A percentile compares a stretch with the other conserved stretches of the same genome.
phyloP scores from a whole-genome alignment of 2,888 invertebrate genomes.

The Dioctria rufipes region DNA sequence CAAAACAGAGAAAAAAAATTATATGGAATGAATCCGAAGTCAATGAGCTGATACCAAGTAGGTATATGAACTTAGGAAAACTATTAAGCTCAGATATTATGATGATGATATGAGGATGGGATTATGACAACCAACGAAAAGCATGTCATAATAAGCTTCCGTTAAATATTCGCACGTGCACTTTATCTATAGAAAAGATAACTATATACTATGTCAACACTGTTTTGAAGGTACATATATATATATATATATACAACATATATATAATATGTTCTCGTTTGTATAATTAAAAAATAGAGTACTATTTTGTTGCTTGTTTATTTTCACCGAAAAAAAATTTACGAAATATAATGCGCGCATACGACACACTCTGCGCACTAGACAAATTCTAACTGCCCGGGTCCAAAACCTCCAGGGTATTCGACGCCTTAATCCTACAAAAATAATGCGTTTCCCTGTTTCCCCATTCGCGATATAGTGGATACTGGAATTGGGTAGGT shows the following conservation, averaged over 20 bases:
- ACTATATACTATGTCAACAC: too few relatives aligned
- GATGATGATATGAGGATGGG: too few relatives aligned
- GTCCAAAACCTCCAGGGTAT: slow-evolving; percentile 65
- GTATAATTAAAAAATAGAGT: not conserved
- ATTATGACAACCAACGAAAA: not conserved
- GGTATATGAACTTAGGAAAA: too few relatives aligned
- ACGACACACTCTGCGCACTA: slow-evolving; percentile 64
- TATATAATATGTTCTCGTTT: not conserved
- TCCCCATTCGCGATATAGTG: slow-evolving; percentile 9
- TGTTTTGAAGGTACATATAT: too few relatives aligned
- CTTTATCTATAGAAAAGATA: not conserved
- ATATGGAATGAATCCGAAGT: too few relatives aligned
- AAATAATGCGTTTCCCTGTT: slow-evolving; percentile 37
- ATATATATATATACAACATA: too few relatives aligned
- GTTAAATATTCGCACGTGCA: not conserved
- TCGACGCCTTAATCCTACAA: slow-evolving; percentile 46
- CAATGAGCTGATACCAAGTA: too few relatives aligned
- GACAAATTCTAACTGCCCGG: slow-evolving; percentile 64
- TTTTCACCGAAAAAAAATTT: slow-evolving; percentile 9
- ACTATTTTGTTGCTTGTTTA: slow-evolving; percentile 16
- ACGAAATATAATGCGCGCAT: slow-evolving; percentile 60
- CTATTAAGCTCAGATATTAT: too few relatives aligned
- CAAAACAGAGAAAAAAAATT: too few relatives aligned
- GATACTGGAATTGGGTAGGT: not conserved
- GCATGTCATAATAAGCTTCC: too few relatives aligned